phyloP scores from a whole-genome alignment of 2,888 invertebrate species.

The Odontocolon sp. region DNA sequence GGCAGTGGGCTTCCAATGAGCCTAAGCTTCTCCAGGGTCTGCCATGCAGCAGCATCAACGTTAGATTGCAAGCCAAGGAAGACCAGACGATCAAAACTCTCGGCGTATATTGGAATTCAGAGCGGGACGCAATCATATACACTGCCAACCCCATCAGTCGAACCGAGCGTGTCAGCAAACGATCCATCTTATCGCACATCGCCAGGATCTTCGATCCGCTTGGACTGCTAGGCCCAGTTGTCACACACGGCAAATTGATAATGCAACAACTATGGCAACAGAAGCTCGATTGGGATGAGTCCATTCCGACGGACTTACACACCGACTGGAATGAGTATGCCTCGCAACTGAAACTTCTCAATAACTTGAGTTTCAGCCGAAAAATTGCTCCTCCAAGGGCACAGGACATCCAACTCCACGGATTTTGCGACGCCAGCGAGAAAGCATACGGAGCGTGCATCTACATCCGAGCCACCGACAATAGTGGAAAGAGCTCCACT shows the following conservation, averaged over 20 bases:
- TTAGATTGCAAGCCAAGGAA: slow-evolving; percentile 18
- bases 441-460: slow-evolving; percentile 60
- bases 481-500: not conserved
- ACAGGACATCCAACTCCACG: slow-evolving; percentile 51
- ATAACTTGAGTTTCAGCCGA: slow-evolving; percentile 53
- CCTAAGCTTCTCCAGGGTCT: slow-evolving; percentile 23
- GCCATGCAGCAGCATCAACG: slow-evolving; percentile 31
- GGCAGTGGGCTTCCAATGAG: slow-evolving; percentile 64
- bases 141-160: slow-evolving; percentile 19
- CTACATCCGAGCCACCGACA: not conserved
- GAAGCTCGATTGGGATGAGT: slow-evolving; percentile 63
- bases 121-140: slow-evolving; percentile 48
- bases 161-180: slow-evolving; percentile 42
- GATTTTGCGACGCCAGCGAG: slow-evolving; percentile 64
- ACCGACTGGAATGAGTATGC: slow-evolving; percentile 50
- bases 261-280: slow-evolving; percentile 64
- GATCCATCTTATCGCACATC: slow-evolving; percentile 62
- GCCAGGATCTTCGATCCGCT: slow-evolving; percentile 64
- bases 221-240: slow-evolving; percentile 61
- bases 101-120: slow-evolving; percentile 51
- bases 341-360: slow-evolving; percentile 42
- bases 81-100: slow-evolving; percentile 47
- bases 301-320: slow-evolving; percentile 50
- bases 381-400: slow-evolving; percentile 27
- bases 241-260: slow-evolving; percentile 59